Evolutionary conservation across 2,113 vertebrate species (phyloP).

Genomic region (Saguinus imperator): DNA sequence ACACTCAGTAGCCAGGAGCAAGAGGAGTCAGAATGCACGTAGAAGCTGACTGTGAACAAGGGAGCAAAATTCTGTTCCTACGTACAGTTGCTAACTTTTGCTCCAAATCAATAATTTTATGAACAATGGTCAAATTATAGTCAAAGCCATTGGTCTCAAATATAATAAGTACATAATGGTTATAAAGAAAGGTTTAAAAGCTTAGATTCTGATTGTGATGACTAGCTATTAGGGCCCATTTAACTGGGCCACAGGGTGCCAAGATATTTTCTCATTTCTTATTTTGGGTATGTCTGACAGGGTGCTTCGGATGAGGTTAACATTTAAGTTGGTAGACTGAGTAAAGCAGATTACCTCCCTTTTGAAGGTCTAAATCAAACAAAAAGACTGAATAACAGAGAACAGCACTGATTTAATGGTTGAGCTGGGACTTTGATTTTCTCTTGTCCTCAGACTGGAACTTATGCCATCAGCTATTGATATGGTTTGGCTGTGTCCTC

Average conservation of each 20-base stretch:
- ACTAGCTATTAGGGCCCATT: neutral
- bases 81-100: neutral
- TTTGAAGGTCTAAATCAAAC: neutral
- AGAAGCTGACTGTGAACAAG: neutral
- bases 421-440: neutral
- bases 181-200: neutral
- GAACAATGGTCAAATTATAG: neutral
- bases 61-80: neutral
- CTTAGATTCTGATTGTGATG: neutral
- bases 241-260: neutral
- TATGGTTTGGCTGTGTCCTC: no score
- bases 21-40: neutral
- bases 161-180: neutral
- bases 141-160: neutral
- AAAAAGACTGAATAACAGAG: neutral
- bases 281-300: neutral
- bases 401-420: neutral
- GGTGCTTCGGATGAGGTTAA: neutral
- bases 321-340: neutral
- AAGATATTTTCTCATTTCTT: neutral
- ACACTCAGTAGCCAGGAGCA: neutral
- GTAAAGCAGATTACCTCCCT: neutral
- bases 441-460: neutral
- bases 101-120: neutral
- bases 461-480: neutral